Evolutionary conservation across 2,888 invertebrate genomes (phyloP).

Genomic region (Hydroisotoma schaefferi): DNA sequence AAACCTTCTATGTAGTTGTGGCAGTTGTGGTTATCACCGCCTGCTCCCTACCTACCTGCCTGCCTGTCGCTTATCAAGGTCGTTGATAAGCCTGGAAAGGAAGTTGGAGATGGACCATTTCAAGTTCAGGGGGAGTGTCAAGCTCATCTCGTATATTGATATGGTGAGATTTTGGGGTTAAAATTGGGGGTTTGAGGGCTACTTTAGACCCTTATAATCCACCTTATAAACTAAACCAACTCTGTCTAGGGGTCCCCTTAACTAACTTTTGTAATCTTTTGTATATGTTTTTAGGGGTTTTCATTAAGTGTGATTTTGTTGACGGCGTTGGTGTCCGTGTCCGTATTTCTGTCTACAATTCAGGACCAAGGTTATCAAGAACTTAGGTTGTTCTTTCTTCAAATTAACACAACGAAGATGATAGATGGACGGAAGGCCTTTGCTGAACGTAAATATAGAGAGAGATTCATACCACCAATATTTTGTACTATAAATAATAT

Average conservation of each 20-base stretch:
- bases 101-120: slow-evolving; percentile 37
- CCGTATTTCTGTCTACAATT: slow-evolving; percentile 33
- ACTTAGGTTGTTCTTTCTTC: slow-evolving; percentile 21
- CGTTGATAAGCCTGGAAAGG: too few relatives aligned
- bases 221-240: neutral
- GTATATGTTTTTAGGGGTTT: slow-evolving; percentile 27
- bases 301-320: slow-evolving; percentile 38
- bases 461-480: neutral
- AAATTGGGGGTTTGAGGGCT: too few relatives aligned
- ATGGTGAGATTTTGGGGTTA: too few relatives aligned
- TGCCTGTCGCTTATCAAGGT: too few relatives aligned
- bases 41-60: neutral
- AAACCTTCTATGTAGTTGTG: too few relatives aligned
- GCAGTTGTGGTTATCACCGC: neutral
- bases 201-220: too few relatives aligned
- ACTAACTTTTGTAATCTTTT: neutral
- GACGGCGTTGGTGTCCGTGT: slow-evolving; percentile 37
- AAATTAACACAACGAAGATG: slow-evolving; percentile 16
- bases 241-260: neutral
- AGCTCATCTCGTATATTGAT: slow-evolving; percentile 36
- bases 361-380: slow-evolving; percentile 40
- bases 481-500: neutral
- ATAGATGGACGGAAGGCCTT: slow-evolving; percentile 20
- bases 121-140: slow-evolving; percentile 32
- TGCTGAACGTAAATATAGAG: slow-evolving; percentile 20